Evolutionary conservation across 2,113 vertebrate genomes (phyloP).

Genomic region (Leptosomus discolor): DNA sequence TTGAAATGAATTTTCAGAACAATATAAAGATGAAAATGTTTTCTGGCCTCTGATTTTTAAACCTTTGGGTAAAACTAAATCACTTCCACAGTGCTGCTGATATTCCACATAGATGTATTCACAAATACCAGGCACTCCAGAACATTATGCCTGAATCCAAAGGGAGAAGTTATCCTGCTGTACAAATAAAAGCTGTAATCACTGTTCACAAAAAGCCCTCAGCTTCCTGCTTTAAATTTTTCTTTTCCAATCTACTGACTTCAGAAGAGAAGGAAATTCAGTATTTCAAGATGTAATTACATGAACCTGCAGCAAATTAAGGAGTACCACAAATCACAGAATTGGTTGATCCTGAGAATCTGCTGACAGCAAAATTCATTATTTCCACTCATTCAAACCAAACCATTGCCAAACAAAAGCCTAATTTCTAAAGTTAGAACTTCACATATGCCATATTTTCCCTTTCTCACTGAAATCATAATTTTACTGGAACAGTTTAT

Average conservation of each 20-base stretch:
- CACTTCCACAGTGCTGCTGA: neutral
- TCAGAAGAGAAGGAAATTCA: slow-evolving; percentile 17
- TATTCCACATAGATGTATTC: neutral
- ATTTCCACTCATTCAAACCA: neutral
- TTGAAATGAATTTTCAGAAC: slow-evolving; percentile 47
- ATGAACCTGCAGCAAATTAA: neutral
- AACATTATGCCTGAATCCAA: slow-evolving; percentile 25
- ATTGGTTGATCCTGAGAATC: neutral
- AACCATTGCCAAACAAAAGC: neutral
- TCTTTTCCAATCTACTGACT: neutral
- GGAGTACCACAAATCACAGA: neutral
- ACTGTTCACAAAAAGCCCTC: slow-evolving; percentile 23
- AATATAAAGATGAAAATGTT: slow-evolving; percentile 37
- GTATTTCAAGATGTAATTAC: slow-evolving; percentile 12
- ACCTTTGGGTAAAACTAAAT: slow-evolving; percentile 46
- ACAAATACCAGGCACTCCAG: slow-evolving; percentile 19
- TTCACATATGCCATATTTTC: neutral
- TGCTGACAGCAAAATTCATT: neutral
- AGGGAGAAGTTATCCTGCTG: slow-evolving; percentile 36
- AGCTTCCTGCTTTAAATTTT: slow-evolving; percentile 1
- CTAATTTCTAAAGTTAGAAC: neutral
- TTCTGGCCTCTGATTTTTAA: slow-evolving; percentile 46
- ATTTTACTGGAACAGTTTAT: neutral
- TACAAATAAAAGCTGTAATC: slow-evolving; percentile 44
- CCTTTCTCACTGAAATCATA: neutral